Evolutionary conservation across 1,140 invertebrate species (phyloP), one percentile per base, ranked within the genome.

Genomic region (Coboldia fuscipes): DNA sequence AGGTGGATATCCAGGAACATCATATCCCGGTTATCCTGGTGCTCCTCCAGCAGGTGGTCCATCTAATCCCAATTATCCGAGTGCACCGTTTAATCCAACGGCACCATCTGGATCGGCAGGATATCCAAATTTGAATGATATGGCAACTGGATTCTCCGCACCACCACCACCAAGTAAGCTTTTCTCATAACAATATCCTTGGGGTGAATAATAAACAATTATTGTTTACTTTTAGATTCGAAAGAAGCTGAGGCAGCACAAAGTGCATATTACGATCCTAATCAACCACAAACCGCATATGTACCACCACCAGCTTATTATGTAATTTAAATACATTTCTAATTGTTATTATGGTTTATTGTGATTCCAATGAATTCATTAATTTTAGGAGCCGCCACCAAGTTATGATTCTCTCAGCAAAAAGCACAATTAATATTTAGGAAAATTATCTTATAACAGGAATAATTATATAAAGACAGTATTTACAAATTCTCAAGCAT

Each of bases 161-260:
- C 33, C 20, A 23, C 26, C 29, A 28, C 24, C 36, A 30, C 19
- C 19, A 12, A 15, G 37, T 34, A 34, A 32, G 32, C 30, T 21
- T 36, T 37, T 27, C 16, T 10, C 17, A 22, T 16, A 10, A 27
- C 24, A 7, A 23, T 23, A 27, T 27, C 10, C 14, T 27, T 27
- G 12, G 12, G 24, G 4, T 4, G 12, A 27, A 14, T n/a, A 4
- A 27, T 27, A 14, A n/a, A 6, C 19, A 30, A 9, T 35, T n/a
- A 16, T 37, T 20, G n/a, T 8, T 40, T 28, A 1, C 38, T 26
- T 43, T 40, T 58, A 76, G 76, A 82, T 70, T 73, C 75, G 28
- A 86, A 88, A 61, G 82, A 82, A 43, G 71, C 72, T 15, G 83
- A 88, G 60, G 82, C 82, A 43, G 78, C 80, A 29, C 75, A 73